Conservation (phyloP, 2,888 invertebrate genomes). For the Oscheius sp. region DNA sequence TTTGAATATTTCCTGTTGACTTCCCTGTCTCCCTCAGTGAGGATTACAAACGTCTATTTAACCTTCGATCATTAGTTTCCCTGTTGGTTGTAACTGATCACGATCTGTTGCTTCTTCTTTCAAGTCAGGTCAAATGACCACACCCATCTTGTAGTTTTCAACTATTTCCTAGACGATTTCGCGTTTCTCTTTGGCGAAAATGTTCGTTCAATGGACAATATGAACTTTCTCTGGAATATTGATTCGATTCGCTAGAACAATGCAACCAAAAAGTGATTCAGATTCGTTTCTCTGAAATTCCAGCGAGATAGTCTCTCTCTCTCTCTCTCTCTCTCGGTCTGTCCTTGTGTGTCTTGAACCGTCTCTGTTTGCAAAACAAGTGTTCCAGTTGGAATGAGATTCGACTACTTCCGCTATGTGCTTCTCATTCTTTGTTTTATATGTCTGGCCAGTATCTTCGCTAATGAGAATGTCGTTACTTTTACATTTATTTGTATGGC, state of each 20-base stretch:
- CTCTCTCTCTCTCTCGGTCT: not conserved
- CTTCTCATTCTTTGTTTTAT: constrained; percentile 45
- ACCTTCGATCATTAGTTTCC: constrained; percentile 3
- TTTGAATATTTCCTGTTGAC: not conserved
- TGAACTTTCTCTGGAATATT: not conserved
- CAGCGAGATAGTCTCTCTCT: not conserved
- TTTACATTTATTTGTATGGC: constrained; percentile 53
- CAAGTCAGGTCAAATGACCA: not conserved
- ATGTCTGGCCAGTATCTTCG: constrained; percentile 31
- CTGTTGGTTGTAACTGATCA: not conserved
- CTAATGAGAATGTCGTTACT: constrained; percentile 52
- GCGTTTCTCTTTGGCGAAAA: not conserved
- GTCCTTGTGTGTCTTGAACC: not conserved
- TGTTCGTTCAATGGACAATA: not conserved
- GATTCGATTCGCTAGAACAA: not conserved
- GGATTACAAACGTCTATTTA: not conserved
- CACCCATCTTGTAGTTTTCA: not conserved
- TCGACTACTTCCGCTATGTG: constrained; percentile 42
- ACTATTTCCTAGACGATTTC: not conserved
- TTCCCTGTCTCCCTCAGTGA: not conserved
- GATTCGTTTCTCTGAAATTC: not conserved
- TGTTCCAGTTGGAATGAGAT: not conserved
- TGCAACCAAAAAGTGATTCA: not conserved
- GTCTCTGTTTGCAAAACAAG: not conserved
- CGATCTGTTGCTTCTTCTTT: too few species aligned